Evolutionary conservation across 2,113 vertebrate species (phyloP).

Genomic region (Urocynchramus pylzowi): DNA sequence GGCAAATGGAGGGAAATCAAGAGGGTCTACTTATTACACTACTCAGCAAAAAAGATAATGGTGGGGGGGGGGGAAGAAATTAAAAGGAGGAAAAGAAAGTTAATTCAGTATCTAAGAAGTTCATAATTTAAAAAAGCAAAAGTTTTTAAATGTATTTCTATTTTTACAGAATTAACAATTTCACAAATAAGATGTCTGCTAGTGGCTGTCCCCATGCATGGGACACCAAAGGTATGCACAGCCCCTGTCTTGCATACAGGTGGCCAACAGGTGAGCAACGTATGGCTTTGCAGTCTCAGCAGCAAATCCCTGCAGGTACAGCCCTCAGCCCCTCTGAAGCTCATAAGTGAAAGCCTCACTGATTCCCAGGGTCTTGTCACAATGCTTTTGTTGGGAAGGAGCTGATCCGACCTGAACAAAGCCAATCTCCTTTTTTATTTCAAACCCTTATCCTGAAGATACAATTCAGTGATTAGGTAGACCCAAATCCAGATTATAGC

Average conservation of each 20-base stretch:
- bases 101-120: background rate
- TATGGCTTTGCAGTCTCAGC: background rate
- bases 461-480: background rate
- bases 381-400: background rate
- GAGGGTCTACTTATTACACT: background rate
- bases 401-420: background rate
- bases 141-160: rapidly evolving
- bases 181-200: background rate
- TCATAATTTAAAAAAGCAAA: rapidly evolving
- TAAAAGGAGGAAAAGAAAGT: background rate
- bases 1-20: background rate
- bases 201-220: background rate
- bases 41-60: background rate
- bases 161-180: background rate
- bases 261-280: rapidly evolving
- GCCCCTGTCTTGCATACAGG: background rate
- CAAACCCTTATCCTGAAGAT: background rate
- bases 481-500: background rate
- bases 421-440: background rate
- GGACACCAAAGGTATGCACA: background rate
- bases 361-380: background rate
- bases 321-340: background rate
- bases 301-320: background rate
- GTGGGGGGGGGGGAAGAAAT: background rate
- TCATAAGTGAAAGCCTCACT: background rate